These are phyloP conservation scores for Lota lota DNA, from an alignment of 2,113 vertebrate genomes.

Conservation along the genomic window DNA sequence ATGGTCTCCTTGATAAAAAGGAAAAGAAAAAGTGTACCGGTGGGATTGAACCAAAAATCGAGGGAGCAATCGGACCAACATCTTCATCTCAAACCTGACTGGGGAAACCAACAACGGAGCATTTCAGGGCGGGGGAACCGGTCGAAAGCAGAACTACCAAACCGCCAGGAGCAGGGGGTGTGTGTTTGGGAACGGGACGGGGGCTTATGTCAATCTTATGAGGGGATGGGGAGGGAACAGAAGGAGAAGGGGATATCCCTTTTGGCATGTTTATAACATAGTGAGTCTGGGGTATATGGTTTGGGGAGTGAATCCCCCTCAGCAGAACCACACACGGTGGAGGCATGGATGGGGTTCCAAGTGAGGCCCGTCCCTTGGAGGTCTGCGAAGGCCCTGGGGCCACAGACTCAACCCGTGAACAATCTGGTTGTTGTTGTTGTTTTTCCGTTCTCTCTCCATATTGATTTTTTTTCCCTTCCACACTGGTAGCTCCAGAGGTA, in stretches of 20 bases:
- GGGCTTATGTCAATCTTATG: constrained; percentile 64
- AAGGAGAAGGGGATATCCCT: constrained; percentile 59
- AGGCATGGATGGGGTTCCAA: constrained; percentile 52
- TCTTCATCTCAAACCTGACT: constrained; percentile 50
- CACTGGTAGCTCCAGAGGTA: constrained; percentile 68
- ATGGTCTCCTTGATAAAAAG: constrained; percentile 42
- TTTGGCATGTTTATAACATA: constrained; percentile 48
- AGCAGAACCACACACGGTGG: constrained; percentile 69
- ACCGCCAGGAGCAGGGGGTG: constrained; percentile 53
- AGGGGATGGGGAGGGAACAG: constrained; percentile 28
- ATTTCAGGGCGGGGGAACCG: constrained; percentile 46
- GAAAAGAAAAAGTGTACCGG: constrained; percentile 25
- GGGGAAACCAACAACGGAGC: constrained; percentile 52
- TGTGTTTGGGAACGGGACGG: constrained; percentile 13
- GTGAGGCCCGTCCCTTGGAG: constrained; percentile 66
- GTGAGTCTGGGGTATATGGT: constrained; percentile 48
- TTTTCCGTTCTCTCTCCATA: constrained; percentile 62
- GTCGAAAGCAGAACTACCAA: constrained; percentile 59
- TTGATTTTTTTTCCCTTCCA: constrained; percentile 74
- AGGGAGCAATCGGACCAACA: constrained; percentile 8
- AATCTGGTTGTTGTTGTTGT: constrained; percentile 46
- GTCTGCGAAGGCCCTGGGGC: constrained; percentile 63
- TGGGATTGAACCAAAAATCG: constrained; percentile 51
- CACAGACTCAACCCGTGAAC: constrained; percentile 59
- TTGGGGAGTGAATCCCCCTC: constrained; percentile 53